Percentiles rank a stretch among this genome's conserved stretches.
These are phyloP conservation scores for Protobothrops flavoviridis DNA, from an alignment of 2,113 vertebrate genomes.

Conservation along the genomic window DNA sequence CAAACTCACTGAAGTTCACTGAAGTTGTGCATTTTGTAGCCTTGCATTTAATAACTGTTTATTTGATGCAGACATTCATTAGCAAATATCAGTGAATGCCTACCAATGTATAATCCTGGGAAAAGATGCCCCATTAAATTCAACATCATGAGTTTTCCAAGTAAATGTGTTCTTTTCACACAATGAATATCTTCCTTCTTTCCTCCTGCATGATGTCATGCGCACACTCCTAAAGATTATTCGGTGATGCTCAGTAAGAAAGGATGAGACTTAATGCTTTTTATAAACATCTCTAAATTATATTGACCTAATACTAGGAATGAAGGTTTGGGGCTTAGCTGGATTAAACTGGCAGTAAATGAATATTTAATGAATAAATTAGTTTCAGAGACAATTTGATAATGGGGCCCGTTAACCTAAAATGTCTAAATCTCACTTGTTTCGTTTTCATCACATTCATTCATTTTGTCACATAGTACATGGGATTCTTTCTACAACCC, in stretches of 20 bases:
- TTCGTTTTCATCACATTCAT: not conserved
- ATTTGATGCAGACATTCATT: not conserved
- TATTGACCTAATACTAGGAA: not conserved
- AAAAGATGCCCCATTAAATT: not conserved
- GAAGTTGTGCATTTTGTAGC: not conserved
- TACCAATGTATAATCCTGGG: not conserved
- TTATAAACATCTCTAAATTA: not conserved
- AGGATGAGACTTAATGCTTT: not conserved
- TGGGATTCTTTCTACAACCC: not conserved
- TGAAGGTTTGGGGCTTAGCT: not conserved
- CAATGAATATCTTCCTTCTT: not conserved
- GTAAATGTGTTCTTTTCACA: not conserved
- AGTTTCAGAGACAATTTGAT: not conserved
- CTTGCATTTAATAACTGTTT: not conserved
- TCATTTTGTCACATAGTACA: not conserved
- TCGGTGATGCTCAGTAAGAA: not conserved
- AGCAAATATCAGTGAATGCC: not conserved
- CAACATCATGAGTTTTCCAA: not conserved
- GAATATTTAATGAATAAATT: not conserved
- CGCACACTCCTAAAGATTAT: not conserved
- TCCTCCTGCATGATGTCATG: not conserved
- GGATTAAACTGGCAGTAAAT: not conserved
- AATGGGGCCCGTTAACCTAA: not conserved
- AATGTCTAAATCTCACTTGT: not conserved
- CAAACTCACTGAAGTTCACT: not conserved